These are phyloP conservation scores for Desmophyllum pertusum DNA, from an alignment of 92 coral and sea anemone genomes.

Conservation along the genomic window DNA sequence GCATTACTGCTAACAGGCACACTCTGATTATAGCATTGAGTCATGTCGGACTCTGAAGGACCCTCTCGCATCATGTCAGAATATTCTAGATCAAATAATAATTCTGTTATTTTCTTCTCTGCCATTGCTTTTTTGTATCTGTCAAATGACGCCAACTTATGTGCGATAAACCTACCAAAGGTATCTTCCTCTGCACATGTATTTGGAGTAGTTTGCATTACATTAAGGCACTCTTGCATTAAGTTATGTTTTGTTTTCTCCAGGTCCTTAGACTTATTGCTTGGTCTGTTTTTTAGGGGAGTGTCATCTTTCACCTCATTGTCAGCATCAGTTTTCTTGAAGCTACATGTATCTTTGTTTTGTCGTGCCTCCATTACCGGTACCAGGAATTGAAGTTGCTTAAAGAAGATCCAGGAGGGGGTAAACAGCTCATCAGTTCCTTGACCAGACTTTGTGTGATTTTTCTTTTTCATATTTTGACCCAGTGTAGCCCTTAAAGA, in stretches of 20 bases:
- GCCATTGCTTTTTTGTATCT: background rate
- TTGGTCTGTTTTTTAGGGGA: background rate
- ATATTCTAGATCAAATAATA: background rate
- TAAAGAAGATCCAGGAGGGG: conserved; percentile 46
- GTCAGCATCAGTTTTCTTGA: background rate
- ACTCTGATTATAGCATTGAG: background rate
- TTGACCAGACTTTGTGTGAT: conserved; percentile 34
- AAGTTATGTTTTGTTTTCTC: background rate
- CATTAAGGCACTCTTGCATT: background rate
- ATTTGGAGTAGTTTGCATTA: conserved; percentile 9
- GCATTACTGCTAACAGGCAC: conserved; percentile 14
- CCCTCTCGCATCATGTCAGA: background rate
- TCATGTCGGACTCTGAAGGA: background rate
- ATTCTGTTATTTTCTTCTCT: conserved; percentile 8
- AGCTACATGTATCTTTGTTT: conserved; percentile 37
- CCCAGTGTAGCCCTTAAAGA: conserved; percentile 10
- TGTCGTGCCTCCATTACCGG: conserved; percentile 31
- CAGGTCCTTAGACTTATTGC: background rate
- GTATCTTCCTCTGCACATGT: background rate
- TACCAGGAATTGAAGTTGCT: conserved; percentile 41
- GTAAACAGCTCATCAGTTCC: conserved; percentile 53
- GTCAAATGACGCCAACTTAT: conserved; percentile 1
- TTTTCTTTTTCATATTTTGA: conserved; percentile 18
- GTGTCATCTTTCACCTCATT: background rate
- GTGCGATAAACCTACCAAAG: background rate